phyloP scores from a whole-genome alignment of 2,113 vertebrate species.

The Petrocephalus microphthalmus region DNA sequence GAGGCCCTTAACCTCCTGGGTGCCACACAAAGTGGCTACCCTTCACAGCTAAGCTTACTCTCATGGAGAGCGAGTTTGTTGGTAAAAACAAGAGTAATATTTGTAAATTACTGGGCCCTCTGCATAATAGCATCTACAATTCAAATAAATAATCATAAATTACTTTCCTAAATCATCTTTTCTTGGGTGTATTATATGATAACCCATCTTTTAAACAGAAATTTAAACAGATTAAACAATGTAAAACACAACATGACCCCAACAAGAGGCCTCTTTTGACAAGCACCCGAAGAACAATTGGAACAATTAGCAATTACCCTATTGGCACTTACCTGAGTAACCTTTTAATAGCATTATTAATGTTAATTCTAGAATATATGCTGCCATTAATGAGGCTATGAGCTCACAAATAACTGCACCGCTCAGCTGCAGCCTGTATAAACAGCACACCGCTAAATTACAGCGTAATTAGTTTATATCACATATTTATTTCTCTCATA shows the following conservation, averaged over 20 bases:
- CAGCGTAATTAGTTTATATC: not conserved
- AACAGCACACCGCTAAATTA: not conserved
- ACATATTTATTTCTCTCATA: not conserved
- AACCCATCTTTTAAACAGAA: not conserved
- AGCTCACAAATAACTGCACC: not conserved
- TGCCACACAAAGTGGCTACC: too few species aligned
- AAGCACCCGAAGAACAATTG: not conserved
- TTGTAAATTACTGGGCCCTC: not conserved
- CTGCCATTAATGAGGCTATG: not conserved
- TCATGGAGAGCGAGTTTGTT: too few species aligned
- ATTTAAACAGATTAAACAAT: not conserved
- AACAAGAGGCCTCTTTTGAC: not conserved
- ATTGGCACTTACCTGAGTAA: not conserved
- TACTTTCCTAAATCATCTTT: not conserved
- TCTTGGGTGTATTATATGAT: not conserved
- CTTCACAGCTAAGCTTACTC: too few species aligned
- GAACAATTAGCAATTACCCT: not conserved
- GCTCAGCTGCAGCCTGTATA: not conserved
- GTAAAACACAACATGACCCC: not conserved
- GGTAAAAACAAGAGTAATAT: not conserved
- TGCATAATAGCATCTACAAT: not conserved
- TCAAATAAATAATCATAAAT: not conserved
- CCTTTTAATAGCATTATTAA: slow-evolving; percentile 3
- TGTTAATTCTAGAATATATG: not conserved
- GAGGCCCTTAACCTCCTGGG: too few species aligned